These are phyloP conservation scores for Trochalopteron elliotii DNA, from an alignment of 2,113 vertebrate genomes.

Conservation along the genomic window DNA sequence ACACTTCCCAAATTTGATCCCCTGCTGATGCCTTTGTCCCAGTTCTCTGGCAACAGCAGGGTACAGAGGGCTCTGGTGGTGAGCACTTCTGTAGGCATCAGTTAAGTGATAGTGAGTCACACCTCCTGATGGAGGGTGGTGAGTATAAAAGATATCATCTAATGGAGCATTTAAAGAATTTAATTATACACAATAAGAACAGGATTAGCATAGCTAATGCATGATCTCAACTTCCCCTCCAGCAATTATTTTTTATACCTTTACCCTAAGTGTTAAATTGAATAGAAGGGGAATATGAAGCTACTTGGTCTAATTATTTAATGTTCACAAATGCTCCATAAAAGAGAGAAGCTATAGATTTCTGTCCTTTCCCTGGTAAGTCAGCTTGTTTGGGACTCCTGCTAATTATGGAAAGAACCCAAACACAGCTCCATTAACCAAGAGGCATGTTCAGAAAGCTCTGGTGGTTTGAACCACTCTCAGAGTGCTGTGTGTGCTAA, in stretches of 20 bases:
- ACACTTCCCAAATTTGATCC: neutral
- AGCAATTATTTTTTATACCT: constrained; percentile 10
- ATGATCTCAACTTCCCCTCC: neutral
- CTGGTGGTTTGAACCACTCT: neutral
- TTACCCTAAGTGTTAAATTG: neutral
- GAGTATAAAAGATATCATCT: constrained; percentile 39
- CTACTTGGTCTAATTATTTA: neutral
- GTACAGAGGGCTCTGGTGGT: neutral
- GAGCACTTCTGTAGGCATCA: neutral
- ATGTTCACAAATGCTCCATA: neutral
- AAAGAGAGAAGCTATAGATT: neutral
- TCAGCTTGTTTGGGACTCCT: neutral
- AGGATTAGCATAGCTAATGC: constrained; percentile 42
- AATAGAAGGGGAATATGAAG: neutral
- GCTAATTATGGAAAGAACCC: neutral
- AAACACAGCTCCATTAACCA: neutral
- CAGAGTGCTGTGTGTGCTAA: neutral
- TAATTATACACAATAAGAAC: constrained; percentile 49
- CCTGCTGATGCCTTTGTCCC: constrained; percentile 24
- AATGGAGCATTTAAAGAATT: constrained; percentile 35
- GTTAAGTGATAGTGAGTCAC: constrained; percentile 7
- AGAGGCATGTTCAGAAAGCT: neutral
- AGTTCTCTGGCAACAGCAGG: constrained; percentile 18
- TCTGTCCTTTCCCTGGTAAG: neutral
- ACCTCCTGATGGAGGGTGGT: neutral